phyloP scores from a whole-genome alignment of 2,113 vertebrate species.

The Lophotis ruficrista region DNA sequence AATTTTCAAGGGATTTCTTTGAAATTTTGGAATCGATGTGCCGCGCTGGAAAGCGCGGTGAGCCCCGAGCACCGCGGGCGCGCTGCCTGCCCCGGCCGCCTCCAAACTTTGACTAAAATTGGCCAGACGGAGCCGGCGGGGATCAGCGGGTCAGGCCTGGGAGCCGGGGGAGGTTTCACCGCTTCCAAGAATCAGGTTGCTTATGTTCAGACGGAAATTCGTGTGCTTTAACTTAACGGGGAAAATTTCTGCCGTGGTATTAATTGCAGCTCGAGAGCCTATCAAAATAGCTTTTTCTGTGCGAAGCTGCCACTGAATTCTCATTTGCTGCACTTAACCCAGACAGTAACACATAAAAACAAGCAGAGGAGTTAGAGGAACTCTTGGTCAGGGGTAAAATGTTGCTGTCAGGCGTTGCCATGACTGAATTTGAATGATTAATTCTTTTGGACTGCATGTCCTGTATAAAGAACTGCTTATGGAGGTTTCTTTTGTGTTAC shows the following conservation, averaged over 20 bases:
- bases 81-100: neutral
- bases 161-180: neutral
- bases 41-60: fast-evolving
- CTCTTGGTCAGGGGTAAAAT: neutral
- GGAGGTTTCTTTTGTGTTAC: neutral
- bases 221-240: neutral
- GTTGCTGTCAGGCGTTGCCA: neutral
- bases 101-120: neutral
- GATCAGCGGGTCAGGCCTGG: neutral
- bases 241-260: fast-evolving
- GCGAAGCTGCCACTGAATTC: neutral
- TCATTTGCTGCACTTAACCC: fast-evolving
- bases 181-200: neutral
- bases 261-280: neutral
- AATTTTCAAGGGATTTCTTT: neutral
- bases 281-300: neutral
- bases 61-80: neutral
- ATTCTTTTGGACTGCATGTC: neutral
- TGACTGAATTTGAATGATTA: neutral
- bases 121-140: neutral
- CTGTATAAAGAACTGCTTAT: neutral
- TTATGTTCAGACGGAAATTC: neutral
- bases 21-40: too few relatives aligned
- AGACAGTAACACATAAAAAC: neutral
- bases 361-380: neutral